phyloP scores from a whole-genome alignment of 2,888 invertebrate genomes.

The Pyrocoelia pectoralis region DNA sequence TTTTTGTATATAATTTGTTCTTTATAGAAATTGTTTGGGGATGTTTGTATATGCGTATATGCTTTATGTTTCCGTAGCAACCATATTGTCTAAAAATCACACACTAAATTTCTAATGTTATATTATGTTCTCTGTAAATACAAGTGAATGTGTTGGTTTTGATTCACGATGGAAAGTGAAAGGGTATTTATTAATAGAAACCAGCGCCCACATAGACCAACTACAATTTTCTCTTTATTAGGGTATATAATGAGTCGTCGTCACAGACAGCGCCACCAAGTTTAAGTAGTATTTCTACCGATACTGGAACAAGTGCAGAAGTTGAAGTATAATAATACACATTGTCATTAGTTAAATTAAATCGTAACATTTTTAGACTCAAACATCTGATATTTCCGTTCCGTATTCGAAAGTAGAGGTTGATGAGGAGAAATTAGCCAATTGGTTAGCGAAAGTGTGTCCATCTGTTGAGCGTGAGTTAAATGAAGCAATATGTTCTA shows the following conservation, averaged over 20 bases:
- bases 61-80: background rate
- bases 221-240: conserved; percentile 29
- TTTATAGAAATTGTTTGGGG: too few species aligned
- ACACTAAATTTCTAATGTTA: too few species aligned
- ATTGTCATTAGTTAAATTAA: conserved; percentile 11
- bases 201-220: background rate
- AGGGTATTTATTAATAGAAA: conserved; percentile 46
- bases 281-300: conserved; percentile 47
- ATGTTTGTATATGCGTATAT: too few species aligned
- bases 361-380: conserved; percentile 48
- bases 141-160: conserved; percentile 61
- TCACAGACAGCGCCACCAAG: conserved; percentile 52
- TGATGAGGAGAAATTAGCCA: conserved; percentile 60
- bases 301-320: conserved; percentile 50
- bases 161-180: conserved; percentile 59
- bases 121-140: conserved; percentile 59
- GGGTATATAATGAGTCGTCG: conserved; percentile 47
- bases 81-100: background rate
- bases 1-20: too few species aligned
- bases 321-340: conserved; percentile 41
- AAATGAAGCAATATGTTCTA: conserved; percentile 53
- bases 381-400: conserved; percentile 53
- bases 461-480: conserved; percentile 61
- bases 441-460: conserved; percentile 61
- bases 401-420: conserved; percentile 42